Evolutionary conservation across 2,113 vertebrate genomes (phyloP).

Genomic region (Garra rufa): DNA sequence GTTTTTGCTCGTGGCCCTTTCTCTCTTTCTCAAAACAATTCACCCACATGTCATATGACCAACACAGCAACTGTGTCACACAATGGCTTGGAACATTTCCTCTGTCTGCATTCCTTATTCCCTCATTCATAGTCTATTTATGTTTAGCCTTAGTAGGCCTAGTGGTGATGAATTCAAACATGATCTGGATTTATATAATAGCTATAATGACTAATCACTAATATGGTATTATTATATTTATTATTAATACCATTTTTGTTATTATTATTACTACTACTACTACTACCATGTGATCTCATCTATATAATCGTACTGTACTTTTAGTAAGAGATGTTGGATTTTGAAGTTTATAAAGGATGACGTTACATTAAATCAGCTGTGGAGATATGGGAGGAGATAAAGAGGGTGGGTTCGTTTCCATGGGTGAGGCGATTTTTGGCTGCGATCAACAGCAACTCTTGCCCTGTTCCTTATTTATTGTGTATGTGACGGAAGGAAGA

Average conservation of each 20-base stretch:
- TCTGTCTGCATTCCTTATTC: conserved; percentile 17
- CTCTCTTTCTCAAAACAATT: neutral
- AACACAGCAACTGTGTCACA: conserved; percentile 5
- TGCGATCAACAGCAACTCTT: neutral
- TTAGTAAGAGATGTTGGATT: neutral
- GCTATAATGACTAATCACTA: neutral
- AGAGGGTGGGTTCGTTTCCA: neutral
- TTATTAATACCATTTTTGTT: neutral
- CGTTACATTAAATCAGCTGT: neutral
- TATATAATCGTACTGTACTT: neutral
- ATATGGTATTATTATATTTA: neutral
- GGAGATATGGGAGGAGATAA: neutral
- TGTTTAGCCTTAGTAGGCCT: neutral
- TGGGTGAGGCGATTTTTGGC: neutral
- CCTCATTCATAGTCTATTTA: conserved; percentile 1
- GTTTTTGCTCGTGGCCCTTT: neutral
- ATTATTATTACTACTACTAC: neutral
- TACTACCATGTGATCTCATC: neutral
- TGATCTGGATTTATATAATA: neutral
- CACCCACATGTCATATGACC: conserved; percentile 28
- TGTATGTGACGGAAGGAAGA: neutral
- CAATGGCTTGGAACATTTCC: neutral
- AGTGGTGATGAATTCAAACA: neutral
- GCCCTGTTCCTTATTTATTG: neutral
- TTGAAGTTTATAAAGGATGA: neutral